These are phyloP conservation scores for Agapornis roseicollis DNA, from an alignment of 2,113 vertebrate species.

Conservation along the genomic window DNA sequence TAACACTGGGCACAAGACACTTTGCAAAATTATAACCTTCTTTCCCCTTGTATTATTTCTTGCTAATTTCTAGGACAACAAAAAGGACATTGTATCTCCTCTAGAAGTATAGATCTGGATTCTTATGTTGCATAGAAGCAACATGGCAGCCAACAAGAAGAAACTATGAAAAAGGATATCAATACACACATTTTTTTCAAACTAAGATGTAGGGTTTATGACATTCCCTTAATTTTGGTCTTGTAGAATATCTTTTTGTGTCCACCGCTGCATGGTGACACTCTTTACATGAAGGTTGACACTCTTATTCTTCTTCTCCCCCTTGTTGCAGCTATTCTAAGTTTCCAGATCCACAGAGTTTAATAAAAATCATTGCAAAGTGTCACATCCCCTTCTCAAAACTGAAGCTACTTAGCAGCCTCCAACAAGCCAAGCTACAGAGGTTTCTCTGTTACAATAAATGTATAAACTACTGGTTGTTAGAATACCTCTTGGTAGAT, in stretches of 20 bases:
- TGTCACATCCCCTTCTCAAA: background rate
- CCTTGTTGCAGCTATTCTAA: background rate
- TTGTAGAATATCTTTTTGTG: background rate
- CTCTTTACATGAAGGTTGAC: background rate
- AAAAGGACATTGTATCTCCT: background rate
- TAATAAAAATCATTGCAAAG: background rate
- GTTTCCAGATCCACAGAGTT: background rate
- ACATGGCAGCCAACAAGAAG: background rate
- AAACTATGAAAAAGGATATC: background rate
- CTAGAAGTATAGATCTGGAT: background rate
- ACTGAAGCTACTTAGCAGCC: background rate
- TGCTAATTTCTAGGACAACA: background rate
- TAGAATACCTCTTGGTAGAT: background rate
- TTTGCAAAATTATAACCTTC: background rate
- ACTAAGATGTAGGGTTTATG: background rate
- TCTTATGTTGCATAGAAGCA: background rate
- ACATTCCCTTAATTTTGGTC: background rate
- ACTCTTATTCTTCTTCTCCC: background rate
- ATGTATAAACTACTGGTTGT: background rate
- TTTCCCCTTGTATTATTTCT: background rate
- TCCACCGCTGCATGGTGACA: background rate
- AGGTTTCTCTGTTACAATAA: background rate
- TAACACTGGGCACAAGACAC: background rate
- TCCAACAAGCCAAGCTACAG: background rate
- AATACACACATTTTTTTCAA: background rate